phyloP scores from a whole-genome alignment of 2,113 vertebrate species.

The Proteles cristata region DNA sequence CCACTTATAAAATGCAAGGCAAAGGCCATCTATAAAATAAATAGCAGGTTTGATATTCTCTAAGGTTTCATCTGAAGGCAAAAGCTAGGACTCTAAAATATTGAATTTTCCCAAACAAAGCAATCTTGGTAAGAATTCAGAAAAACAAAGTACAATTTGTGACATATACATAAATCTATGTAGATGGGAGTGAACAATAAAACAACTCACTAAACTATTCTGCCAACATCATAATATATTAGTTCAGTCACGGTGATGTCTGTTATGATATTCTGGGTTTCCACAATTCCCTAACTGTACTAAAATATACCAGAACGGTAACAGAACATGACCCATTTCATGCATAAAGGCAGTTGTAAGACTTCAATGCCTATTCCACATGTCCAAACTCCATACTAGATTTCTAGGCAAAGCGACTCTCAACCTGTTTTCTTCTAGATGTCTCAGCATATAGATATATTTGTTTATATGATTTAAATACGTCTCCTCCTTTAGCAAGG shows the following conservation, averaged over 20 bases:
- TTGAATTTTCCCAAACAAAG: slow-evolving; percentile 34
- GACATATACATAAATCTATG: slow-evolving; percentile 28
- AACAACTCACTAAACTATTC: slow-evolving; percentile 48
- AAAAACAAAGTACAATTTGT: background rate
- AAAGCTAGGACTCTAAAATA: background rate
- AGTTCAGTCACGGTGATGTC: slow-evolving; percentile 49
- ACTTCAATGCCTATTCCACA: slow-evolving; percentile 62
- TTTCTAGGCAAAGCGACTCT: slow-evolving; percentile 42
- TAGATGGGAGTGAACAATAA: slow-evolving; percentile 11
- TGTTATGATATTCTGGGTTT: slow-evolving; percentile 56
- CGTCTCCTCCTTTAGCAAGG: slow-evolving; percentile 59
- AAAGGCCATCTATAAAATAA: background rate
- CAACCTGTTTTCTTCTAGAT: slow-evolving; percentile 76
- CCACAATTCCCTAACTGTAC: slow-evolving; percentile 70
- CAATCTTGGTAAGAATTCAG: background rate
- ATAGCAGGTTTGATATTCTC: background rate
- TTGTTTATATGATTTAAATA: slow-evolving; percentile 78
- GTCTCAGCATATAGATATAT: slow-evolving; percentile 57
- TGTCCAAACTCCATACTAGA: slow-evolving; percentile 36
- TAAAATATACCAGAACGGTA: slow-evolving; percentile 45
- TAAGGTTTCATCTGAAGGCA: background rate
- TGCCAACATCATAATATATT: slow-evolving; percentile 40
- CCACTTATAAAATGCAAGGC: background rate
- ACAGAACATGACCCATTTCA: slow-evolving; percentile 57
- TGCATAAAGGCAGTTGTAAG: slow-evolving; percentile 53